Percentiles rank a stretch among this genome's conserved stretches.
Evolutionary conservation across 2,888 invertebrate species (phyloP).

Genomic region (Lepidocyrtinus sp.): DNA sequence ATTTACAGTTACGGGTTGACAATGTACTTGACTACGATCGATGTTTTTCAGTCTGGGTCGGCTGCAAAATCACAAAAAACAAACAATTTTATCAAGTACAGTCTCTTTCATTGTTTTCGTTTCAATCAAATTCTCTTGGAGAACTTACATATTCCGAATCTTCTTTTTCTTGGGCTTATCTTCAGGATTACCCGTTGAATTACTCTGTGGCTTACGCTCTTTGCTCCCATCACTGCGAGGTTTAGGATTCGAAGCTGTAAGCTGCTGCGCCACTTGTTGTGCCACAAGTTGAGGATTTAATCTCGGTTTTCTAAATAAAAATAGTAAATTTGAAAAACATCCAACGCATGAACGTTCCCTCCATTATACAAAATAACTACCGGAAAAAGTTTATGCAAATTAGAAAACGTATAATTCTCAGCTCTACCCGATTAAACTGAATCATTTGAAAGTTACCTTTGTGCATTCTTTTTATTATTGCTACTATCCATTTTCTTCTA

Average conservation of each 20-base stretch:
- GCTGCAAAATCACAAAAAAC: constrained; percentile 63
- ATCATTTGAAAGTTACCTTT: no score
- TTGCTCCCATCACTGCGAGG: constrained; percentile 73
- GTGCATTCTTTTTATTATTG: constrained; percentile 9
- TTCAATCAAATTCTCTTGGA: neutral
- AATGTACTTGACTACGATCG: constrained; percentile 92
- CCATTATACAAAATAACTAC: neutral
- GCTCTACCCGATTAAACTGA: neutral
- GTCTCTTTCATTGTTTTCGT: neutral
- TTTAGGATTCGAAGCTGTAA: constrained; percentile 71
- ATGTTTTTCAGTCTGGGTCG: constrained; percentile 90
- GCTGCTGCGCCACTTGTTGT: constrained; percentile 89
- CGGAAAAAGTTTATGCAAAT: neutral
- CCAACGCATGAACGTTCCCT: neutral
- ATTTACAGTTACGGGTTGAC: constrained; percentile 96
- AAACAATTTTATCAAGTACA: neutral
- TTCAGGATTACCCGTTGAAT: constrained; percentile 66
- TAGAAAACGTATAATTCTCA: neutral
- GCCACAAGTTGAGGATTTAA: constrained; percentile 97
- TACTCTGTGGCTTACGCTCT: constrained; percentile 71
- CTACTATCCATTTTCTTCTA: neutral
- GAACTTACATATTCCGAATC: constrained; percentile 71
- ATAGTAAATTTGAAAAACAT: neutral
- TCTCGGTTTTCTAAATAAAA: constrained; percentile 84
- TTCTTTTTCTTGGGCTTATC: constrained; percentile 71